A percentile compares a stretch with the other conserved stretches of the same genome.
Evolutionary conservation across 2,888 invertebrate species (phyloP).

Genomic region (Drosophila fungiperda): DNA sequence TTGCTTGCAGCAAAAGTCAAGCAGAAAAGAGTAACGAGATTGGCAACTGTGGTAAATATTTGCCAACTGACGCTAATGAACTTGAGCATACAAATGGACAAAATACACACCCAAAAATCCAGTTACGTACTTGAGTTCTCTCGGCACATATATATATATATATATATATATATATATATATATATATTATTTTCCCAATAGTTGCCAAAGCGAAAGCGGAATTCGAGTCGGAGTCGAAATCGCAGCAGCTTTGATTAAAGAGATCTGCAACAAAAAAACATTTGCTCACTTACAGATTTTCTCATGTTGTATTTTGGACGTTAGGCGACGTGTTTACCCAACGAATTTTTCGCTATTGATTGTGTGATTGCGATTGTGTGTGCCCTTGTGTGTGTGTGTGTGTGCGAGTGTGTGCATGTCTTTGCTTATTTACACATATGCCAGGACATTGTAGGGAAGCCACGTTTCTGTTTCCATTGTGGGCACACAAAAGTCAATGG

Average conservation of each 20-base stretch:
- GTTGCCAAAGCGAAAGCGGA: slow-evolving; percentile 18
- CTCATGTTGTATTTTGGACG: slow-evolving; percentile 32
- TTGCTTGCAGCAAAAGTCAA: slow-evolving; percentile 59
- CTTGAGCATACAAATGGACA: slow-evolving; percentile 73
- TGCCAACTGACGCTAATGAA: slow-evolving; percentile 79
- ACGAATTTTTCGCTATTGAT: slow-evolving; percentile 71
- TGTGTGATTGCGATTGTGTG: slow-evolving; percentile 47
- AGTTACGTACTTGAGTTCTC: neutral
- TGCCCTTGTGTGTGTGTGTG: slow-evolving; percentile 9
- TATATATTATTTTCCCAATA: slow-evolving; percentile 48
- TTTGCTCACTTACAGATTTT: slow-evolving; percentile 52
- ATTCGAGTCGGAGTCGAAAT: slow-evolving; percentile 11
- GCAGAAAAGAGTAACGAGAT: slow-evolving; percentile 43
- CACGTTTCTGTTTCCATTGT: slow-evolving; percentile 56
- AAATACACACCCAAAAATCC: slow-evolving; percentile 19
- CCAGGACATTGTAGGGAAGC: slow-evolving; percentile 29
- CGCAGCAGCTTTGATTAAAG: slow-evolving; percentile 62
- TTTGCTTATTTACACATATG: slow-evolving; percentile 38
- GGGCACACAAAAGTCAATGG: slow-evolving; percentile 65
- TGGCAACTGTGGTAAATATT: slow-evolving; percentile 75
- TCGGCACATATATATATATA: neutral
- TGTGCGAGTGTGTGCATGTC: slow-evolving; percentile 9
- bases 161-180: neutral
- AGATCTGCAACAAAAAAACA: slow-evolving; percentile 50
- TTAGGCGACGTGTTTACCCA: slow-evolving; percentile 67